Conservation (phyloP, 2,888 invertebrate species). For the Sesia apiformis region DNA sequence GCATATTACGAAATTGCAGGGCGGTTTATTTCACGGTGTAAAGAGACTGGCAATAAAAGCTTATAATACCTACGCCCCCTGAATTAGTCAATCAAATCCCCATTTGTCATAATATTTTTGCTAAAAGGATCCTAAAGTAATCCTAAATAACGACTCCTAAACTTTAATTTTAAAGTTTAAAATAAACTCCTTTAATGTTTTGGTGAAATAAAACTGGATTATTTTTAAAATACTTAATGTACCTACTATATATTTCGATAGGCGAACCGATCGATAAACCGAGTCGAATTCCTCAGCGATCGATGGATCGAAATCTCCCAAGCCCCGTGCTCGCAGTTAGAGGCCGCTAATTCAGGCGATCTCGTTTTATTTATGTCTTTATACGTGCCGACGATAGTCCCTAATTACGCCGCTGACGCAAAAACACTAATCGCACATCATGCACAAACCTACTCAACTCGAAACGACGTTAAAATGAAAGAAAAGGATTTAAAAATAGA, state of each 20-base stretch:
- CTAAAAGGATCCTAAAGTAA: no score
- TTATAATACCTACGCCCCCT: no score
- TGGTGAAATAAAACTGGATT: background rate
- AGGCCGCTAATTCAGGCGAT: constrained; percentile 53
- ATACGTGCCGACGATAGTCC: constrained; percentile 70
- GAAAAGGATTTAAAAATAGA: constrained; percentile 3
- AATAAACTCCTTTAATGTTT: no score
- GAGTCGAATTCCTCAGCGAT: background rate
- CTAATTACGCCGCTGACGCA: constrained; percentile 65
- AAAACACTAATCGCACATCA: constrained; percentile 70
- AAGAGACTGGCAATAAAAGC: no score
- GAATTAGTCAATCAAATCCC: no score
- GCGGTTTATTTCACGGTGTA: no score
- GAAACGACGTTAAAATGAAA: background rate
- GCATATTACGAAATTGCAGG: no score
- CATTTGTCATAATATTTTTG: no score
- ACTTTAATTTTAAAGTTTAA: no score
- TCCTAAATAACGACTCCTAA: no score
- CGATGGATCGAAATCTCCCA: constrained; percentile 57
- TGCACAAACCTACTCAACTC: constrained; percentile 19
- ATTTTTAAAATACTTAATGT: no score
- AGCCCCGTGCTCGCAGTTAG: constrained; percentile 30
- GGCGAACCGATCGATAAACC: background rate
- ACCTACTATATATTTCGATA: background rate
- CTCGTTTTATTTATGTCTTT: constrained; percentile 72